Evolutionary conservation across 2,797 vertebrate species (phyloP).

Genomic region (Epinephelus awoara): DNA sequence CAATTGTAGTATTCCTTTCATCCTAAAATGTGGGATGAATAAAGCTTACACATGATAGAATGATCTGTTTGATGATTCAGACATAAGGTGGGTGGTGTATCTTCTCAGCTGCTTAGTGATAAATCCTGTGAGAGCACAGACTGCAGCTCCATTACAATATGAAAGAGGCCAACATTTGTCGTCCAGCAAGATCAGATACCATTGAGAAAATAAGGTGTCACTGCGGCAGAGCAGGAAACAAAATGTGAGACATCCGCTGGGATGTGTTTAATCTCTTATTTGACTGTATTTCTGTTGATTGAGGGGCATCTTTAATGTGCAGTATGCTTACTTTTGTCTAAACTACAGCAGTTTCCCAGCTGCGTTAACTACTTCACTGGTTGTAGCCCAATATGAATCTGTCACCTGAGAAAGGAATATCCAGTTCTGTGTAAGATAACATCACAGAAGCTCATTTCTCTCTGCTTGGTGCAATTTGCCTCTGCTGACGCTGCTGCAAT

Average conservation of each 20-base stretch:
- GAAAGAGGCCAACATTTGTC: neutral
- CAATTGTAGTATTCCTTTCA: neutral
- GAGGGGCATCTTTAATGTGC: neutral
- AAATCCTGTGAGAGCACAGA: neutral
- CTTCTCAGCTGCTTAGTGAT: neutral
- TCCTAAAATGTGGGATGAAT: slow-evolving; percentile 7
- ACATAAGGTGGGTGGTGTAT: slow-evolving; percentile 9
- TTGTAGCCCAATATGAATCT: neutral
- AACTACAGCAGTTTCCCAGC: neutral
- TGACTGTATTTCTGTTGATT: neutral
- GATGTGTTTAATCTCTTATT: neutral
- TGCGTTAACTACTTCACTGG: neutral
- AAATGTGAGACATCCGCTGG: neutral
- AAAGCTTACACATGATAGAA: neutral
- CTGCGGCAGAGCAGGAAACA: neutral
- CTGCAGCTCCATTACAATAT: neutral
- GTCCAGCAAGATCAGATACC: neutral
- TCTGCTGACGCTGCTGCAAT: neutral
- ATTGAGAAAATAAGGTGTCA: neutral
- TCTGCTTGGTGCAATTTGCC: neutral
- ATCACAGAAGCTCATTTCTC: neutral
- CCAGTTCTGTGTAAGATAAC: neutral
- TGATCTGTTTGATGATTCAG: slow-evolving; percentile 29
- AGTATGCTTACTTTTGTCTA: neutral
- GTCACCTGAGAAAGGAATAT: too few relatives aligned